phyloP scores from a whole-genome alignment of 1,140 invertebrate genomes.

The Sinonovacula constricta region DNA sequence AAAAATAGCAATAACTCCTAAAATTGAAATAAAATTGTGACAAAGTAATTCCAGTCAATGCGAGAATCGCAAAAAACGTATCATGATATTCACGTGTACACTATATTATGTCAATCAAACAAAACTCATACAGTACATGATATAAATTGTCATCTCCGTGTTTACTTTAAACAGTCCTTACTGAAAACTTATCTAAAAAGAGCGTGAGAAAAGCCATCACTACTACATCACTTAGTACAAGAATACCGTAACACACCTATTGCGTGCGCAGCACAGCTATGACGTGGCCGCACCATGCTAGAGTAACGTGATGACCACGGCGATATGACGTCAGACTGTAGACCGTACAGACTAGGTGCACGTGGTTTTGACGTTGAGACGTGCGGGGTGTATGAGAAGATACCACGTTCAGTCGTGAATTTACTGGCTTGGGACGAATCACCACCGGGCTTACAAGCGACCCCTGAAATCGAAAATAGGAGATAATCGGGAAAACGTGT shows the following conservation, averaged over 20 bases:
- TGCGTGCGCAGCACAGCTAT: conserved; percentile 53
- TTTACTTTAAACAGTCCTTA: too few species aligned
- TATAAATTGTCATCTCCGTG: too few species aligned
- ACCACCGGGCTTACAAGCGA: conserved; percentile 24
- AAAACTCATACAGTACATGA: too few species aligned
- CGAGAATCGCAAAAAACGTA: too few species aligned
- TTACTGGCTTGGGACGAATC: conserved; percentile 16
- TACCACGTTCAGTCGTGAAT: conserved; percentile 52
- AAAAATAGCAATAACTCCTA: too few species aligned
- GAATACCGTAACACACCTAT: conserved; percentile 50
- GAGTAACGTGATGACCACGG: conserved; percentile 57
- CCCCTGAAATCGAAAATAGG: conserved; percentile 14
- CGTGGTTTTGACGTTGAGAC: conserved; percentile 35
- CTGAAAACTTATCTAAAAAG: too few species aligned
- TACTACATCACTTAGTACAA: too few species aligned
- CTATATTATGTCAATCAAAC: too few species aligned
- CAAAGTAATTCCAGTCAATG: too few species aligned
- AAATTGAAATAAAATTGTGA: too few species aligned
- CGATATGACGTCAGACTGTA: conserved; percentile 55
- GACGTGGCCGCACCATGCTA: conserved; percentile 56
- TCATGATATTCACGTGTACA: too few species aligned
- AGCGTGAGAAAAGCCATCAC: too few species aligned
- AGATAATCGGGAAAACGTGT: not conserved
- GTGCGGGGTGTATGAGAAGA: conserved; percentile 55
- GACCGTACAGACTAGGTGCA: conserved; percentile 3